Percentiles rank a stretch among this genome's conserved stretches.
These are phyloP conservation scores for Watsonalla cultraria DNA, from an alignment of 2,888 invertebrate genomes.

Conservation along the genomic window DNA sequence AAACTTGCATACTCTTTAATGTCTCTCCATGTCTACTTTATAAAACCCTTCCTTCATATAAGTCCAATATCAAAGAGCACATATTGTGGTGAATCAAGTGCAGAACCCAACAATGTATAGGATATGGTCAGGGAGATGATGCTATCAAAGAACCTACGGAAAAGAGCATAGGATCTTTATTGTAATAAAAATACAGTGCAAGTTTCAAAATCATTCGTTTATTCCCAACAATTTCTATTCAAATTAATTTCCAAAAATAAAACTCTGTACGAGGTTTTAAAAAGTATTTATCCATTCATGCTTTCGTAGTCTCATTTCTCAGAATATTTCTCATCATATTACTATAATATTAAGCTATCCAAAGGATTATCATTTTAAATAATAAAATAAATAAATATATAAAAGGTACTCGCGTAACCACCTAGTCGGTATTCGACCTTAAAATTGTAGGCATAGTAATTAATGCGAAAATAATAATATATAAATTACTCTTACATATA, in stretches of 20 bases:
- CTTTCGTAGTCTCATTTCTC: conserved; percentile 15
- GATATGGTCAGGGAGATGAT: too few species aligned
- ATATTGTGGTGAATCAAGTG: too few species aligned
- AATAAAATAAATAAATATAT: conserved; percentile 40
- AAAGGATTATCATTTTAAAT: conserved; percentile 25
- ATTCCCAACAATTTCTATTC: too few species aligned
- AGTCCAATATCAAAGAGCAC: too few species aligned
- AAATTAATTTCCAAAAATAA: conserved; percentile 15
- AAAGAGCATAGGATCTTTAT: too few species aligned
- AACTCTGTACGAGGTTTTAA: conserved; percentile 19
- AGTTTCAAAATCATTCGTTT: too few species aligned
- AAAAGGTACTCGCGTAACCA: conserved; percentile 77
- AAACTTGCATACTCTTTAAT: too few species aligned
- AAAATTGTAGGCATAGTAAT: conserved; percentile 29
- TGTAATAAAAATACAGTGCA: too few species aligned
- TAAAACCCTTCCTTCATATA: too few species aligned
- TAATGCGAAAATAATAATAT: conserved; percentile 31
- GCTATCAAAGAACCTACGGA: too few species aligned
- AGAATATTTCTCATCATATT: conserved; percentile 17
- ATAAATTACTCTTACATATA: conserved; percentile 39
- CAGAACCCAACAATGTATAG: too few species aligned
- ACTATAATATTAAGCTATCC: conserved; percentile 14
- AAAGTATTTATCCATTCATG: conserved; percentile 8
- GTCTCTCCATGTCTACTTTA: too few species aligned
- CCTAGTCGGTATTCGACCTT: conserved; percentile 43